These are phyloP conservation scores for Elymnias hypermnestra DNA, from an alignment of 1,140 invertebrate species.

Conservation along the genomic window DNA sequence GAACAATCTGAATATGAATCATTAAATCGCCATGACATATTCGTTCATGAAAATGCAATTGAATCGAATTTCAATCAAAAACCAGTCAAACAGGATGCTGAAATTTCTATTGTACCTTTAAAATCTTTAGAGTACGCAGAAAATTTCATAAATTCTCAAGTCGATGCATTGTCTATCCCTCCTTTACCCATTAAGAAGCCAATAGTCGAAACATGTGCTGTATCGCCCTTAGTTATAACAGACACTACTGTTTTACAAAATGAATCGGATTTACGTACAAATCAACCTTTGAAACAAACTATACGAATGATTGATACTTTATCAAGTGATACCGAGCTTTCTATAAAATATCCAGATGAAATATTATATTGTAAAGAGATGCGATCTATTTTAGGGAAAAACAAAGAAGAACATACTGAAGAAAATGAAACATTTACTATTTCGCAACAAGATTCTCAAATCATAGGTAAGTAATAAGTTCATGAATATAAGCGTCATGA, in stretches of 20 bases:
- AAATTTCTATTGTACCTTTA: conserved; percentile 31
- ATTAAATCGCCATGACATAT: conserved; percentile 37
- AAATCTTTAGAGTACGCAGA: conserved; percentile 54
- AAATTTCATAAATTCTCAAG: conserved; percentile 39
- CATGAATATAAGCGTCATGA: not conserved
- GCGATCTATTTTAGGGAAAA: conserved; percentile 20
- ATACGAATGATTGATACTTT: conserved; percentile 28
- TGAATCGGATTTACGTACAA: conserved; percentile 39
- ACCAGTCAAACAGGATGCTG: conserved; percentile 28
- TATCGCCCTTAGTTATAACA: conserved; percentile 47
- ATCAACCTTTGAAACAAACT: conserved; percentile 33
- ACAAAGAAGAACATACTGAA: conserved; percentile 23
- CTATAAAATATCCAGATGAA: conserved; percentile 39
- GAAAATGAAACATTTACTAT: conserved; percentile 25
- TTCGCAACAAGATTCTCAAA: conserved; percentile 28
- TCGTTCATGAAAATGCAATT: conserved; percentile 43
- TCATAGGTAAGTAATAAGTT: conserved; percentile 40
- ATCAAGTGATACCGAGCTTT: conserved; percentile 39
- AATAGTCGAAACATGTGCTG: conserved; percentile 25
- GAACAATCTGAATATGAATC: conserved; percentile 34
- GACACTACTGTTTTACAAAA: conserved; percentile 46
- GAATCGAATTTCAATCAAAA: conserved; percentile 30
- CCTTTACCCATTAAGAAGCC: conserved; percentile 30
- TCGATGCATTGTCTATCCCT: conserved; percentile 33
- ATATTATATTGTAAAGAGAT: conserved; percentile 24